Evolutionary conservation across 1,140 invertebrate genomes (phyloP).

Genomic region (Trissolcus basalis): DNA sequence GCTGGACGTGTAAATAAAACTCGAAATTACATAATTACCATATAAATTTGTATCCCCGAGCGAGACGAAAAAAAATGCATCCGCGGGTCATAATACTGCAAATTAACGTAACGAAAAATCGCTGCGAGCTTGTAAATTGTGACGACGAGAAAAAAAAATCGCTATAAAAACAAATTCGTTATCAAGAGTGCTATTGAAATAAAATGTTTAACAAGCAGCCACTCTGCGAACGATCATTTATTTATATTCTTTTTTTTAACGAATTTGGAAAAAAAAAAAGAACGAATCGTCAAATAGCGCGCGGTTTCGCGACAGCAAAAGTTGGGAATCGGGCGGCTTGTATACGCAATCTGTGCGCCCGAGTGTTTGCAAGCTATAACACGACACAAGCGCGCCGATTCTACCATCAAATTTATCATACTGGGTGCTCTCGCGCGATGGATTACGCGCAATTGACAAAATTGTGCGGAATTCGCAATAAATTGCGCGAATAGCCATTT

Average conservation of each 20-base stretch:
- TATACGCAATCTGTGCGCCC: conserved; percentile 28
- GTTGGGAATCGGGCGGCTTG: too few species aligned
- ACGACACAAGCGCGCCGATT: conserved; percentile 48
- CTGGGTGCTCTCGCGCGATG: conserved; percentile 22
- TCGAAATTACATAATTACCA: conserved; percentile 49
- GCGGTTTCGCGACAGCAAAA: conserved; percentile 53
- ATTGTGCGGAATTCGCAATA: conserved; percentile 36
- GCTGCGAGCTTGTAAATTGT: conserved; percentile 10
- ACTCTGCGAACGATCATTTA: neutral
- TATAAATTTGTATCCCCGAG: conserved; percentile 39
- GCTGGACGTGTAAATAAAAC: conserved; percentile 34
- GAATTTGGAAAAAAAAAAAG: neutral
- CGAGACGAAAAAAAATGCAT: conserved; percentile 15
- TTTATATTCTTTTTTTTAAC: too few species aligned
- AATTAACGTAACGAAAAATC: conserved; percentile 24
- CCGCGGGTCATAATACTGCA: conserved; percentile 23
- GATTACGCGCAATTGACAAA: conserved; percentile 45
- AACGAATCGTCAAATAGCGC: conserved; percentile 60
- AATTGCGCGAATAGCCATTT: conserved; percentile 35
- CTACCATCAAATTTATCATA: conserved; percentile 57
- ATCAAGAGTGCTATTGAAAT: conserved; percentile 15
- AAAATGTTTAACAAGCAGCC: conserved; percentile 25
- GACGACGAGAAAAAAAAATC: conserved; percentile 12
- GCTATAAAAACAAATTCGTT: conserved; percentile 41
- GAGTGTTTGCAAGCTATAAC: conserved; percentile 22